Evolutionary conservation across 2,113 vertebrate species (phyloP), one percentile per base, ranked within the genome.

Genomic region (Aplodontia rufa): DNA sequence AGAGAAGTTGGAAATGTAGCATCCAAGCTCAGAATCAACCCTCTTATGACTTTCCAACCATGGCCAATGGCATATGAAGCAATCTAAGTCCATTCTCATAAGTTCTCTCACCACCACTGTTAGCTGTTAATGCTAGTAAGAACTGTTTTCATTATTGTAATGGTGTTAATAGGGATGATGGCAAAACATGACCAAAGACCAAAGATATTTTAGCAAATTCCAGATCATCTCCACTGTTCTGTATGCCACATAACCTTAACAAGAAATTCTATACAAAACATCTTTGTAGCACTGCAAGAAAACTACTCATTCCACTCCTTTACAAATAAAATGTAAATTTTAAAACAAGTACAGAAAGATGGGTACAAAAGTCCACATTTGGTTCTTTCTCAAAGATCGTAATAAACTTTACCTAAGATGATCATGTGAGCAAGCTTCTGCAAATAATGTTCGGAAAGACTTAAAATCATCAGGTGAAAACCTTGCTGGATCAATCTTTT

Each of bases 371-470:
- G 6, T 11, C 24, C 20, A 47, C n/a, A 85, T 35, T 64, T 26
- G 17, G 40, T 20, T 93, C 69, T 97, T 94, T 97, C 45, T 88
- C 90, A 96, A 87, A 37, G 66, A 93, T 42, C 47, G 94, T 95
- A 96, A 90, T 86, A 97, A 96, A 72, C 82, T 55, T 97, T 98
- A 99, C 99, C 99, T 99, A 96, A 99, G 99, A 97, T 99, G 99
- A 97, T 99, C 99, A 68, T 99, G 99, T 92, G 99, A 99, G 97
- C 99, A 99, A 95, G 99, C 99, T 95, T 99, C 98, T 92, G 99
- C 99, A 98, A 99, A 99, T 80, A 99, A 96, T 92, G 98, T 95
- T 91, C 99, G 99, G 88, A 99, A 99, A 97, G 98, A 98, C 93
- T 99, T 98, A 97, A 99, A 99, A 95, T 99, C 99, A 72, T 98